These are phyloP conservation scores for Heteractis magnifica DNA, from an alignment of 92 coral and sea anemone species.

Conservation along the genomic window DNA sequence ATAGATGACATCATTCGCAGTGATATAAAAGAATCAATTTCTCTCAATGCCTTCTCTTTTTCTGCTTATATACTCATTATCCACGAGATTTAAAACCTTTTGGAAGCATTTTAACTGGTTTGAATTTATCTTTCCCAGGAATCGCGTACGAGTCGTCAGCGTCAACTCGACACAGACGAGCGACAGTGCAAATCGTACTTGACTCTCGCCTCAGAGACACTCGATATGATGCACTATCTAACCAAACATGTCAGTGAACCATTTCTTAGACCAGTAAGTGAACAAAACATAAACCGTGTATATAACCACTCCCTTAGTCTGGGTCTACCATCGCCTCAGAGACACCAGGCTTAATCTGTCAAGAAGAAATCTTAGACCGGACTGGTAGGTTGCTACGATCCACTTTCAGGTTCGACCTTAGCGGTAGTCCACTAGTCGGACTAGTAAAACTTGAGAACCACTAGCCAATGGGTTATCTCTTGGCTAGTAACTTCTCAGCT, in stretches of 20 bases:
- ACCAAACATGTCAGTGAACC: conserved; percentile 84
- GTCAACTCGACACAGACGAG: conserved; percentile 91
- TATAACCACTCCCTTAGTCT: not conserved
- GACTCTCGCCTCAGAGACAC: conserved; percentile 92
- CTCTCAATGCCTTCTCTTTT: no score
- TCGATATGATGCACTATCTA: conserved; percentile 94
- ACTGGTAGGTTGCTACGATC: no score
- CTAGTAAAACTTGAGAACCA: no score
- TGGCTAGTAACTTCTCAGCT: no score
- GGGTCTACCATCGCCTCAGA: not conserved
- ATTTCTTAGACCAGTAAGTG: conserved; percentile 87
- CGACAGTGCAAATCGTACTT: conserved; percentile 95
- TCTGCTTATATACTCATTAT: not conserved
- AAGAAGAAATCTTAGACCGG: not conserved
- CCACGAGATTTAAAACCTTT: not conserved
- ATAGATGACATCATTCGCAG: no score
- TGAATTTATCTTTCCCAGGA: conserved; percentile 47
- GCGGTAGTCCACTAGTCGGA: no score
- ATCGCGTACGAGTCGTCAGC: conserved; percentile 79
- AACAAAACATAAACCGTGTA: no score
- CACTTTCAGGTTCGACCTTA: no score
- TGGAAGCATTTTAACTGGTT: no score
- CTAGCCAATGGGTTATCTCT: no score
- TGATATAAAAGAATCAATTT: no score
- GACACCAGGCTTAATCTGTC: no score